A percentile compares a stretch with the other conserved stretches of the same genome.
Conservation (phyloP, 2,888 invertebrate species). For the Arge pagana region DNA sequence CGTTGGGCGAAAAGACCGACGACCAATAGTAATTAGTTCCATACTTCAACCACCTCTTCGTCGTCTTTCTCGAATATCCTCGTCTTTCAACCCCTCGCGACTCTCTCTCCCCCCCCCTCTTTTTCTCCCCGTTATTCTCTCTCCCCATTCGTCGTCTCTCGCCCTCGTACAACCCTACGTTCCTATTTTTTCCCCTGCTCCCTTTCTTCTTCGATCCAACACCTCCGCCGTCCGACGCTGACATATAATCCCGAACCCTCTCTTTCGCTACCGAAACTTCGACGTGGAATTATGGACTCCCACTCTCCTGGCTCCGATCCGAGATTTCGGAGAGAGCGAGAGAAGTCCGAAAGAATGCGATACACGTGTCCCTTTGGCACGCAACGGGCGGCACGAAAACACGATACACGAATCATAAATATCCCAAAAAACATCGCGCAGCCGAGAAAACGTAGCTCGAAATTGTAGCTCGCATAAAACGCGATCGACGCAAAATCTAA, state of each 20-base stretch:
- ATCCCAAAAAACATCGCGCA: no score
- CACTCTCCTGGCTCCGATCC: constrained; percentile 16
- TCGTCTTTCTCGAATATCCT: no score
- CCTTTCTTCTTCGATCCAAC: neutral
- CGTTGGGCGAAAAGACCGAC: constrained; percentile 15
- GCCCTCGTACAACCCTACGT: no score
- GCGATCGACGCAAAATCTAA: no score
- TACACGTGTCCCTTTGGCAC: no score
- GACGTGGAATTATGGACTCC: constrained; percentile 12
- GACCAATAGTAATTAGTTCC: constrained; percentile 46
- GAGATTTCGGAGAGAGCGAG: no score
- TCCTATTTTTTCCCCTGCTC: no score
- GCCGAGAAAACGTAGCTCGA: no score
- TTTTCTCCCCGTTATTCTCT: constrained; percentile 29
- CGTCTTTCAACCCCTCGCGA: neutral
- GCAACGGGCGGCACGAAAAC: no score
- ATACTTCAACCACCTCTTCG: constrained; percentile 5
- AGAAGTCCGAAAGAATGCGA: no score
- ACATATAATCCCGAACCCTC: constrained; percentile 10
- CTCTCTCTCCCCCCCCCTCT: constrained; percentile 28
- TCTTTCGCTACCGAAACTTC: constrained; percentile 19
- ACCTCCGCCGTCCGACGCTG: neutral
- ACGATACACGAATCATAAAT: no score
- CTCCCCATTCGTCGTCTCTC: neutral
- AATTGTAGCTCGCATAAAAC: no score